Evolutionary conservation across 2,888 invertebrate genomes (phyloP).

Genomic region (Nymphalis c-album): DNA sequence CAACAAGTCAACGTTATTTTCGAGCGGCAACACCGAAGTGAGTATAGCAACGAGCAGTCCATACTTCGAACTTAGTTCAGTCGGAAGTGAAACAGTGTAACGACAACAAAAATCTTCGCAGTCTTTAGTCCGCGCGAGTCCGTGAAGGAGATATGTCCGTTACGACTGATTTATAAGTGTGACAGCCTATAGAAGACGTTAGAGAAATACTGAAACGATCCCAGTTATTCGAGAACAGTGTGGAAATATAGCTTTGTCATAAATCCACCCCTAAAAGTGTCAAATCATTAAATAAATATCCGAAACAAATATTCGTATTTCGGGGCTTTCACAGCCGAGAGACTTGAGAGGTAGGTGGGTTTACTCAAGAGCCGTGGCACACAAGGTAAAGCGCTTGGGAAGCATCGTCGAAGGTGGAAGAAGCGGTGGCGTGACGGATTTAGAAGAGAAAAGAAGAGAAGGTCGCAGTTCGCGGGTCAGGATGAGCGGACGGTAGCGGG

Average conservation of each 20-base stretch:
- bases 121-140: slow-evolving; percentile 29
- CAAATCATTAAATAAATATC: slow-evolving; percentile 9
- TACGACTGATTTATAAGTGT: slow-evolving; percentile 25
- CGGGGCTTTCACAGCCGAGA: slow-evolving; percentile 11
- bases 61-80: slow-evolving; percentile 29
- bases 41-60: slow-evolving; percentile 28
- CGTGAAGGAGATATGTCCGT: slow-evolving; percentile 25
- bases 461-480: slow-evolving; percentile 40
- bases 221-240: neutral
- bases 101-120: slow-evolving; percentile 33
- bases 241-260: neutral
- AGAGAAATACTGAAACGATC: neutral
- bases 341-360: slow-evolving; percentile 42
- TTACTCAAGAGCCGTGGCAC: slow-evolving; percentile 37
- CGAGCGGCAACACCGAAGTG: slow-evolving; percentile 40
- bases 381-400: slow-evolving; percentile 13
- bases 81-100: slow-evolving; percentile 34
- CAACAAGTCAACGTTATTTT: slow-evolving; percentile 35
- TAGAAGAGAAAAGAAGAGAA: slow-evolving; percentile 46
- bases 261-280: slow-evolving; percentile 1
- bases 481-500: slow-evolving; percentile 48
- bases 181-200: slow-evolving; percentile 22
- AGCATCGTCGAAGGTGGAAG: slow-evolving; percentile 31
- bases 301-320: slow-evolving; percentile 7
- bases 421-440: slow-evolving; percentile 39